A percentile compares a stretch with the other conserved stretches of the same genome.
Conservation (phyloP, 2,888 invertebrate species). For the Lepidocyrtinus sp. region DNA sequence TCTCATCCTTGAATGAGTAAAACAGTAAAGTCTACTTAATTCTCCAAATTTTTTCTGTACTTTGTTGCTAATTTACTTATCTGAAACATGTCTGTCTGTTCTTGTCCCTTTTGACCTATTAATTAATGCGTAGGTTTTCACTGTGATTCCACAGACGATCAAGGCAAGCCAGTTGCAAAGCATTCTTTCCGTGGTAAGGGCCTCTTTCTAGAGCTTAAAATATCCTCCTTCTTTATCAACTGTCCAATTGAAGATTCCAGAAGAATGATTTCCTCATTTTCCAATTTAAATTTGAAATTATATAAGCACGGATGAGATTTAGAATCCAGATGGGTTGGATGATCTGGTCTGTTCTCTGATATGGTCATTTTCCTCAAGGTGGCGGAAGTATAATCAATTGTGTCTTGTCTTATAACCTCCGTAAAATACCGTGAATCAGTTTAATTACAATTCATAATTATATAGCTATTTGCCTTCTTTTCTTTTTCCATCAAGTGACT, state of each 20-base stretch:
- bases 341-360: neutral
- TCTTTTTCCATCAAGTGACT: no score
- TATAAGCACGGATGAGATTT: no score
- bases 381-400: no score
- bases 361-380: no score
- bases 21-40: neutral
- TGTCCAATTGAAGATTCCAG: neutral
- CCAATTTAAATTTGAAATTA: no score
- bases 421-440: no score
- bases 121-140: conserved; percentile 57
- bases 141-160: conserved; percentile 64
- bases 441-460: no score
- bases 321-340: conserved; percentile 2
- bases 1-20: neutral
- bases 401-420: no score
- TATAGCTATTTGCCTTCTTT: no score
- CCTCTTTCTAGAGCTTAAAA: conserved; percentile 56
- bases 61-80: conserved; percentile 6
- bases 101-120: conserved; percentile 31
- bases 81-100: neutral
- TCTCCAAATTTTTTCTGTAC: neutral
- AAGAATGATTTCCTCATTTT: no score
- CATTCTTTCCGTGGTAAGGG: conserved; percentile 71
- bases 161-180: conserved; percentile 62
- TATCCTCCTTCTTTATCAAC: conserved; percentile 43